Base-by-base conservation (phyloP, 2,797 vertebrate genomes). In the Tenualosa ilisha region DNA sequence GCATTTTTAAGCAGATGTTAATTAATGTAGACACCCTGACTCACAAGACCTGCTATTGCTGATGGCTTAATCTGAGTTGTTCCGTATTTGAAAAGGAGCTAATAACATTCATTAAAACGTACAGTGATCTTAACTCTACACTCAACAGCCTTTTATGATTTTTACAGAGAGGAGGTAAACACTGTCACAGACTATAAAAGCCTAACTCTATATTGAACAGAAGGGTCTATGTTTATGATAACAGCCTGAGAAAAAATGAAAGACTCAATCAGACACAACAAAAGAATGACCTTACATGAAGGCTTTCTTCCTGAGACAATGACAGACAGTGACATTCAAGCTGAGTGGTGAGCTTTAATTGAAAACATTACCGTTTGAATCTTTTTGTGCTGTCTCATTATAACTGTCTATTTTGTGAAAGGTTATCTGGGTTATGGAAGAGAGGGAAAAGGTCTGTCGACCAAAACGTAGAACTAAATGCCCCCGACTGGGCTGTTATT, bases 381-480 rank as follows among this genome's bases (percentile, higher is more conserved):
- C 65, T 2, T 22, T 5, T 79, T 46, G 5, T 43, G 6, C 40
- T 22, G 17, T 79, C 37, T 46, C 40, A 22, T 43, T 40, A 75
- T 20, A 9, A 8, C 37, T 79, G 72, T 79, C 72, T 79, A 46
- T 46, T 79, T 43, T 79, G 72, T 22, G 40, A 79, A 79, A 79
- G 40, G 72, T 79, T 22, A 46, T 46, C 72, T 79, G 0, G 7
- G 72, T 2, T 79, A 0, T 46, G 40, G 20, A 43, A 79, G 20
- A 79, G 20, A 37, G 37, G 5, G 15, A 22, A 43, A 43, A 46
- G 37, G 37, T 75, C 37, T 75, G 68, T 20, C 20, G 15, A 63
- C 7, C n/a, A 24, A 63, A 63, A 2, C n/a, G 1, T 24, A 63
- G 6, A 6, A 24, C 6, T 63, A 24, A 63, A 63, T 61, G 22